Evolutionary conservation across 2,797 vertebrate genomes (phyloP).

Genomic region (Hemitrygon akajei): DNA sequence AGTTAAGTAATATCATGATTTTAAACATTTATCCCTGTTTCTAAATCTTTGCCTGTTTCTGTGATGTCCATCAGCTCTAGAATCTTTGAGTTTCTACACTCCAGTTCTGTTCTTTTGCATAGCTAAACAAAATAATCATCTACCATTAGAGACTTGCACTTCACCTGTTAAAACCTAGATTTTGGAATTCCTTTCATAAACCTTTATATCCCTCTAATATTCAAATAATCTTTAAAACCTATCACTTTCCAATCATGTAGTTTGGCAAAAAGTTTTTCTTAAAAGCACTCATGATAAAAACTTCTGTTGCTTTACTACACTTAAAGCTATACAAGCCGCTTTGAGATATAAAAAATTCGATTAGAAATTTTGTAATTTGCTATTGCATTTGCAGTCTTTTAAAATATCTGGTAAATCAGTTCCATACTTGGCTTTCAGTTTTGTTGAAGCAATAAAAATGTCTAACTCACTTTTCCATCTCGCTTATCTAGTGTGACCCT

Average conservation of each 20-base stretch:
- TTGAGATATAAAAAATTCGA: not conserved
- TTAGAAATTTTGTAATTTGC: not conserved
- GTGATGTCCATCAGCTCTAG: no score
- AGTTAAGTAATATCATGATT: no score
- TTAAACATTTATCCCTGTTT: no score
- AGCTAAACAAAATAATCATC: no score
- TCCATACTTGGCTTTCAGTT: not conserved
- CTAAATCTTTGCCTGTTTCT: no score
- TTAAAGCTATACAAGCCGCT: no score
- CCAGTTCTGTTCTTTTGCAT: not conserved
- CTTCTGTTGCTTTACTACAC: no score
- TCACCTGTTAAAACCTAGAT: not conserved
- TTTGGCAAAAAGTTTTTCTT: not conserved
- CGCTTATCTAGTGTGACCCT: conserved; percentile 76
- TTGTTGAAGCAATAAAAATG: not conserved
- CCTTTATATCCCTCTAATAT: no score
- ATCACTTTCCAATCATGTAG: no score
- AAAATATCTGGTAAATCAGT: not conserved
- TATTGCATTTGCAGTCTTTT: conserved; percentile 31
- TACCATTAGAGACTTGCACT: no score
- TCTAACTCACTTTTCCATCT: not conserved
- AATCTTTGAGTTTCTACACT: not conserved
- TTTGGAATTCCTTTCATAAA: not conserved
- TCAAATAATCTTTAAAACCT: no score
- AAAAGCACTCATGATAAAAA: not conserved